phyloP scores from a whole-genome alignment of 2,113 vertebrate species.

The Capreolus pygargus region DNA sequence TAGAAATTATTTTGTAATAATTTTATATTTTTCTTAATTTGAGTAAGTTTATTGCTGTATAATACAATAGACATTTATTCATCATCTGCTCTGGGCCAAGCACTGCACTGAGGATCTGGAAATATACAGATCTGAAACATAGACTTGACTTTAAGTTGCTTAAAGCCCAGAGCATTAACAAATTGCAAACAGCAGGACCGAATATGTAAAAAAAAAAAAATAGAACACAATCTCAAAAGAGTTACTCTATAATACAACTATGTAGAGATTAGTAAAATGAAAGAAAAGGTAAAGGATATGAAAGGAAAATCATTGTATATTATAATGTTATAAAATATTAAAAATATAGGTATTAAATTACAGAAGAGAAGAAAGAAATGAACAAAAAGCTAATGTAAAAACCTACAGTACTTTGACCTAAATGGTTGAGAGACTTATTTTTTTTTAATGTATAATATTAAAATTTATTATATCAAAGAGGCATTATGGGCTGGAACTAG shows the following conservation, averaged over 20 bases:
- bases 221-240: not conserved
- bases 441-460: too few relatives aligned
- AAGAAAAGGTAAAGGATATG: not conserved
- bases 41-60: not conserved
- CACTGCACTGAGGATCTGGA: not conserved
- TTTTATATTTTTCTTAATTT: slow-evolving; percentile 7
- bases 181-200: not conserved
- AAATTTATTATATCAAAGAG: too few relatives aligned
- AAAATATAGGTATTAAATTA: not conserved
- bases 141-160: not conserved
- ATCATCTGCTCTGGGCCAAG: not conserved
- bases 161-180: not conserved
- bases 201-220: not conserved
- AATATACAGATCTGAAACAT: not conserved
- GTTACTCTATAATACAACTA: not conserved
- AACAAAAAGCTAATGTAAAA: not conserved
- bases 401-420: not conserved
- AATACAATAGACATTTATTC: slow-evolving; percentile 18
- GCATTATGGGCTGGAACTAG: too few relatives aligned
- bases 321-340: not conserved
- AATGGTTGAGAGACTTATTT: not conserved
- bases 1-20: not conserved
- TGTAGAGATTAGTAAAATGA: not conserved
- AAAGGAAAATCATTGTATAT: not conserved
- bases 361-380: slow-evolving; percentile 23